Conservation (phyloP, 2,888 invertebrate genomes). For the Xestia ashworthii region DNA sequence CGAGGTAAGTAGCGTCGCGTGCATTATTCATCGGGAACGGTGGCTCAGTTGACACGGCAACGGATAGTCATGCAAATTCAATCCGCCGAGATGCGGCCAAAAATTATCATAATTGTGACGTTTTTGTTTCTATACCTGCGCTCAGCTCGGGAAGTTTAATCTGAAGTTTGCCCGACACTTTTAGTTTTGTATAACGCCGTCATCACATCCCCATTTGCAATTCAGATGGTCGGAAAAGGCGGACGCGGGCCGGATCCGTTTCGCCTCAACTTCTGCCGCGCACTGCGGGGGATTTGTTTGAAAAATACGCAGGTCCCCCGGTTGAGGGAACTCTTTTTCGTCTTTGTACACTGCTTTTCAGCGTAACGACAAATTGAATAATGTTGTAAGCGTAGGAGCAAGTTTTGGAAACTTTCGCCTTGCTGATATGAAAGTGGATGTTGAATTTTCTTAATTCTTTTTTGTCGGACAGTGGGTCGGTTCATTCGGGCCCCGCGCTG, state of each 20-base stretch:
- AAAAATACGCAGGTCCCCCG: slow-evolving; percentile 85
- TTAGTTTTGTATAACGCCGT: slow-evolving; percentile 89
- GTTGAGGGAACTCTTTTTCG: slow-evolving; percentile 76
- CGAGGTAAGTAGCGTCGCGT: slow-evolving; percentile 87
- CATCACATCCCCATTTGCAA: slow-evolving; percentile 89
- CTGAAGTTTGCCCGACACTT: slow-evolving; percentile 90
- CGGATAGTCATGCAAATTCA: slow-evolving; percentile 90
- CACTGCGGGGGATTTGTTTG: slow-evolving; percentile 81
- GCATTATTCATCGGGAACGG: slow-evolving; percentile 89
- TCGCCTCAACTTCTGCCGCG: slow-evolving; percentile 83
- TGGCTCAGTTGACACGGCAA: slow-evolving; percentile 89
- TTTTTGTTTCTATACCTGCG: slow-evolving; percentile 90
- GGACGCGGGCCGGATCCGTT: slow-evolving; percentile 77
- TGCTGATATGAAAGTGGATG: slow-evolving; percentile 61
- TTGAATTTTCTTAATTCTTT: slow-evolving; percentile 65
- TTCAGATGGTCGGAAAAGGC: slow-evolving; percentile 89
- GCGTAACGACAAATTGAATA: slow-evolving; percentile 86
- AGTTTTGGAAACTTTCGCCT: slow-evolving; percentile 69
- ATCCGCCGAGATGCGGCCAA: slow-evolving; percentile 88
- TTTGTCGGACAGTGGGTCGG: slow-evolving; percentile 58
- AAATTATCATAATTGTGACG: slow-evolving; percentile 90
- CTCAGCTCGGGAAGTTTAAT: slow-evolving; percentile 85
- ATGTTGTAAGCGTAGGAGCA: slow-evolving; percentile 76
- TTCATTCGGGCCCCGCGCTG: slow-evolving; percentile 22
- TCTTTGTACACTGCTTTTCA: slow-evolving; percentile 78